Evolutionary conservation across 2,113 vertebrate species (phyloP).

Genomic region (Lophochroa leadbeateri): DNA sequence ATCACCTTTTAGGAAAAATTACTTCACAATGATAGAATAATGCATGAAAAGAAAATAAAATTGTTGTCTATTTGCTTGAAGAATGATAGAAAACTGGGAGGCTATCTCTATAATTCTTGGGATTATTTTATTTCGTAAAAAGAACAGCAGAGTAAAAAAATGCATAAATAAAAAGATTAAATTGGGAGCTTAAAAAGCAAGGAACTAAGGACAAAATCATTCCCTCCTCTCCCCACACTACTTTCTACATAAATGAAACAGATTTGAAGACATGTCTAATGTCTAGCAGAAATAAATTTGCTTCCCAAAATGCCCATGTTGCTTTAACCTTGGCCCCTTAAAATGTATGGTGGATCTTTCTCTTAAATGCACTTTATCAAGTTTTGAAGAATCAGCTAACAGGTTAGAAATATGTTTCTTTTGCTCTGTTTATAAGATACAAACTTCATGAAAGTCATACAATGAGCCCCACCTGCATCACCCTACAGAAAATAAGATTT

Average conservation of each 20-base stretch:
- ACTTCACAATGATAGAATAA: background rate
- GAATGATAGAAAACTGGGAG: background rate
- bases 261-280: background rate
- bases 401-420: background rate
- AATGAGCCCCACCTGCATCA: background rate
- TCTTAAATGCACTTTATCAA: background rate
- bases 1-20: constrained; percentile 4
- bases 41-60: background rate
- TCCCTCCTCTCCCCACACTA: background rate
- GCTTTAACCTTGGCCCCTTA: background rate
- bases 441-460: background rate
- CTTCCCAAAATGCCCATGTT: background rate
- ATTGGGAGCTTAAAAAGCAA: background rate
- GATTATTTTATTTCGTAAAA: background rate
- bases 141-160: background rate
- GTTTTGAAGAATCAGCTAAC: background rate
- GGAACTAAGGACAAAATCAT: background rate
- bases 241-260: background rate
- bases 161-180: background rate
- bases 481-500: background rate
- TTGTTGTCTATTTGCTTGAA: background rate
- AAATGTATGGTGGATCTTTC: background rate
- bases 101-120: background rate
- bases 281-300: background rate
- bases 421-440: background rate